Conservation (phyloP, 1,140 invertebrate species). For the Psilanteris sp. region DNA sequence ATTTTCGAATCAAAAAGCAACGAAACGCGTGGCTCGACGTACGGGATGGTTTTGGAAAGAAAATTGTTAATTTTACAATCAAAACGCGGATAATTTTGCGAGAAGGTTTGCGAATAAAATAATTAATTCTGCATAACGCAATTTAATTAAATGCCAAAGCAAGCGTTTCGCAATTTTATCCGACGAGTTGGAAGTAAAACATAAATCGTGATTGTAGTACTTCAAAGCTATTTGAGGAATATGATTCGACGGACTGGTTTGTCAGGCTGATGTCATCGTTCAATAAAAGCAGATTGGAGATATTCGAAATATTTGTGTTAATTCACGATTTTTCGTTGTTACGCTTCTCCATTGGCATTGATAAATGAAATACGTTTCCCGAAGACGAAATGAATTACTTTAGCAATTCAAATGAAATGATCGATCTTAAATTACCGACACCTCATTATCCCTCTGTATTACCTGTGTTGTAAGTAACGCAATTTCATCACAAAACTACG, state of each 20-base stretch:
- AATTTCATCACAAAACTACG: no score
- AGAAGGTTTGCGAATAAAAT: no score
- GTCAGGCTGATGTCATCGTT: constrained; percentile 60
- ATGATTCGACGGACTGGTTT: constrained; percentile 61
- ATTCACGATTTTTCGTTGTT: constrained; percentile 40
- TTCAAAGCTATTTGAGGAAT: constrained; percentile 61
- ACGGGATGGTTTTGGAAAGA: no score
- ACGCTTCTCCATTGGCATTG: background rate
- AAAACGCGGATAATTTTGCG: no score
- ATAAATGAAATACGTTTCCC: constrained; percentile 8
- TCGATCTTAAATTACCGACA: background rate
- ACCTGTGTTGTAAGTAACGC: no score
- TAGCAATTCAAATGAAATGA: background rate
- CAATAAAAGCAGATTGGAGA: constrained; percentile 61
- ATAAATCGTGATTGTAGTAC: constrained; percentile 59
- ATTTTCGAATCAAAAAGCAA: no score
- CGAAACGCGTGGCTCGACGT: no score
- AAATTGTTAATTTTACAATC: no score
- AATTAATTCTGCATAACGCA: background rate
- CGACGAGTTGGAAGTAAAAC: constrained; percentile 40
- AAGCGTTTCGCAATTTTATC: constrained; percentile 36
- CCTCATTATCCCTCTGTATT: no score
- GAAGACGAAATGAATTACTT: background rate
- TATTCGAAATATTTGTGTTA: constrained; percentile 59
- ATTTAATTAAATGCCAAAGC: constrained; percentile 43